These are phyloP conservation scores for Candidula unifasciata DNA, from an alignment of 2,888 invertebrate species.

Conservation along the genomic window DNA sequence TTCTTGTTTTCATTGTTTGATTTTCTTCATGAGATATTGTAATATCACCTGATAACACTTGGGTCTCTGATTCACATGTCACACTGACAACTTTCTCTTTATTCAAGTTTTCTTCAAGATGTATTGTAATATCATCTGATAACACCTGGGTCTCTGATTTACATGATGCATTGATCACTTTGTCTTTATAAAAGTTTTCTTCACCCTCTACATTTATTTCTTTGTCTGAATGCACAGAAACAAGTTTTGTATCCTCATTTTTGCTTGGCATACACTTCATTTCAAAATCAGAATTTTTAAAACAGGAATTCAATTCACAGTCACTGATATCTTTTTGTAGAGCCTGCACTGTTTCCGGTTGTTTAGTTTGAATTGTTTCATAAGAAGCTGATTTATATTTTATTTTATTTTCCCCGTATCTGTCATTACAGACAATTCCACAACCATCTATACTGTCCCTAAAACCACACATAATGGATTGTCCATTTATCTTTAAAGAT, in stretches of 20 bases:
- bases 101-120: background rate
- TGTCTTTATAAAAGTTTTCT: background rate
- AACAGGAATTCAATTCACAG: background rate
- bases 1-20: background rate
- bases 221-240: background rate
- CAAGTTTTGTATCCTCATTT: background rate
- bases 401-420: background rate
- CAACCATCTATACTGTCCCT: background rate
- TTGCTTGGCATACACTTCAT: background rate
- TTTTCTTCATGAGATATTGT: background rate
- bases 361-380: background rate
- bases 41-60: background rate
- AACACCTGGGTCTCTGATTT: background rate
- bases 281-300: background rate
- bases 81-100: background rate
- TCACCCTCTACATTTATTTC: too few relatives aligned
- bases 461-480: background rate
- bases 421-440: background rate
- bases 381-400: background rate
- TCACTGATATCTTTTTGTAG: background rate
- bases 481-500: background rate
- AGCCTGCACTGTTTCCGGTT: background rate
- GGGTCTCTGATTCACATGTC: background rate
- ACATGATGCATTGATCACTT: background rate
- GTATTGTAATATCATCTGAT: background rate